Conservation (phyloP, 2,888 invertebrate species). For the Acrobasis consociella region DNA sequence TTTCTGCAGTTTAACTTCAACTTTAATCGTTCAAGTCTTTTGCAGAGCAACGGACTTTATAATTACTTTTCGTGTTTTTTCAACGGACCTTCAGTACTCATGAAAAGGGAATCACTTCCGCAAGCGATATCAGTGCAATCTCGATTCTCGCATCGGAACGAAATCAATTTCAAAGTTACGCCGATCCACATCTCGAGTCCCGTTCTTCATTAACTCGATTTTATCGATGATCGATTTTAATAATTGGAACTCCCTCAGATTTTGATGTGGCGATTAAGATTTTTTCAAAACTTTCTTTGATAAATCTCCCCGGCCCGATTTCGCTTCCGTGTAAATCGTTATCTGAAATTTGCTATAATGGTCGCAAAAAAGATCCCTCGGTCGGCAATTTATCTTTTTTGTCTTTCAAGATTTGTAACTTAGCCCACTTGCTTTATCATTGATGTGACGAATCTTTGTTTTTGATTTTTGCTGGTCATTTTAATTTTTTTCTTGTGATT, state of each 20-base stretch:
- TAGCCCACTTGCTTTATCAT: conserved; percentile 11
- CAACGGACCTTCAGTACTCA: conserved; percentile 29
- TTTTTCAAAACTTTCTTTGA: conserved; percentile 56
- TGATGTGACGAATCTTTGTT: conserved; percentile 11
- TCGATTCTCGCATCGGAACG: conserved; percentile 66
- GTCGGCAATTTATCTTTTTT: conserved; percentile 27
- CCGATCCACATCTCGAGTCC: conserved; percentile 68
- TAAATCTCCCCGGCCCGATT: conserved; percentile 54
- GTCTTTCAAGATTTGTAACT: conserved; percentile 19
- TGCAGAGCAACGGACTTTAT: neutral
- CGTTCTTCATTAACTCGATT: conserved; percentile 80
- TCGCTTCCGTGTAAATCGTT: conserved; percentile 54
- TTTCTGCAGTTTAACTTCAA: no score
- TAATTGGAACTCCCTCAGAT: conserved; percentile 69
- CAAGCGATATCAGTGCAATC: conserved; percentile 66
- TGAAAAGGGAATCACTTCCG: conserved; percentile 61
- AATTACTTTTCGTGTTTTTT: conserved; percentile 9
- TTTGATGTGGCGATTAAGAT: conserved; percentile 70
- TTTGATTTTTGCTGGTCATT: conserved; percentile 9
- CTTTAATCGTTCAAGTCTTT: no score
- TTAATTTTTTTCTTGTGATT: neutral
- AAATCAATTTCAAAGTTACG: conserved; percentile 75
- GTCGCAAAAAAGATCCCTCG: conserved; percentile 30
- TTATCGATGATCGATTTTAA: conserved; percentile 73
- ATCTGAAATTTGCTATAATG: conserved; percentile 38